Evolutionary conservation across 2,888 invertebrate genomes (phyloP).

Genomic region (Isoperla grammatica): DNA sequence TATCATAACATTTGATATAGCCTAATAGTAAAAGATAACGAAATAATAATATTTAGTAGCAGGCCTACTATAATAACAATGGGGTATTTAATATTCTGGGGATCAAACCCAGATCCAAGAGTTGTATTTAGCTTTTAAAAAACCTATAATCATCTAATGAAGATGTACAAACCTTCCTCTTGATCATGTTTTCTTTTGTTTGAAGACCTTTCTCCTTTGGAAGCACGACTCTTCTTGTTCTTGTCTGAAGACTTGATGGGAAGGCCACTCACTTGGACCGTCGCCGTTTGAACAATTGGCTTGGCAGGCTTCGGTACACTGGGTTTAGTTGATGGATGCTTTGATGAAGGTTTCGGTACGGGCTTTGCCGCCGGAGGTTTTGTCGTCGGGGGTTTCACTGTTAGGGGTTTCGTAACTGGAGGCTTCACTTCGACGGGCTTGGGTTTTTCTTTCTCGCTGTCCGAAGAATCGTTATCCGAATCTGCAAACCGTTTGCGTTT

Average conservation of each 20-base stretch:
- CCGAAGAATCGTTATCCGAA: conserved; percentile 57
- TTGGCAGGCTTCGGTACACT: conserved; percentile 29
- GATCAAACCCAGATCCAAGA: too few relatives aligned
- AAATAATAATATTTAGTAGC: too few relatives aligned
- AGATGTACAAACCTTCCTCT: conserved; percentile 52
- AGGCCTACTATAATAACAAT: too few relatives aligned
- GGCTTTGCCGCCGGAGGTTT: too few relatives aligned
- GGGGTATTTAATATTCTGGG: too few relatives aligned
- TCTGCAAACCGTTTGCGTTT: conserved; percentile 61
- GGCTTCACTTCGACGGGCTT: conserved; percentile 13
- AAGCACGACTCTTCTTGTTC: conserved; percentile 43
- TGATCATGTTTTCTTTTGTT: conserved; percentile 45
- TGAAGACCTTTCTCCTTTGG: conserved; percentile 37
- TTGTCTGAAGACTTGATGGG: conserved; percentile 29
- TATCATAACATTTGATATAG: too few relatives aligned
- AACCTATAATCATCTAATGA: too few relatives aligned
- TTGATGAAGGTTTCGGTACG: too few relatives aligned
- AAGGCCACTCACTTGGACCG: background rate
- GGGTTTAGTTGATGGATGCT: conserved; percentile 19
- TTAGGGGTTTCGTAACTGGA: background rate
- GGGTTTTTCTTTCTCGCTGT: conserved; percentile 42
- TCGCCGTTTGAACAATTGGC: conserved; percentile 9
- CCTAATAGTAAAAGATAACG: too few relatives aligned
- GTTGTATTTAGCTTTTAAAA: too few relatives aligned
- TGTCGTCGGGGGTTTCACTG: too few relatives aligned